Base-by-base conservation (phyloP, 1,140 invertebrate genomes). In the Cydia fagiglandana region DNA sequence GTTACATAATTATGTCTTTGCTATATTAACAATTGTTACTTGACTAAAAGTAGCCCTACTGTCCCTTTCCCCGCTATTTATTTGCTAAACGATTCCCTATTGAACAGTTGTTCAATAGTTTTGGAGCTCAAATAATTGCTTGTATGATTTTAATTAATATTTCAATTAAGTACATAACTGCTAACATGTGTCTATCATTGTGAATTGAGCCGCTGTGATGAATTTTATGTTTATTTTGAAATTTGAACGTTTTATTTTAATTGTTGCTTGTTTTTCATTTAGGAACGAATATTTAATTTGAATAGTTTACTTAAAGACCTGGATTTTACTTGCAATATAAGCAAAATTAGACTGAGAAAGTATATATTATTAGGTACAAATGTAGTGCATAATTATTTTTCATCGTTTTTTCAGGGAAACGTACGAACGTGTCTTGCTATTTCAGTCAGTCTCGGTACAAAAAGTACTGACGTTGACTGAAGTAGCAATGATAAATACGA, bases 41-140 rank as follows among this genome's bases (percentile, higher is more conserved):
- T 34, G 5, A 5, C 34, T 34, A 34, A 4, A 5, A 34, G 34
- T 6, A 34, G 34, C 4, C 66, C 66, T 70, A 41, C 66, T 70
- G 66, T 70, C 0, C 6, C n/a, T 68, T 17, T 70, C 30, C 6
- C n/a, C 34, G 2, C n/a, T 17, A 41, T 1, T 70, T 70, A 17
- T 70, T 70, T 70, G 38, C 66, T 70, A 70, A 70, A 38, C 34
- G 66, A 70, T 68, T 34, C 66, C 34, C 66, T 17, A 70, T 41
- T 20, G 66, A 70, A 15, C 66, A 41, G 66, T 41, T 70, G 66
- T 70, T 70, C 66, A 70, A 70, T 70, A 70, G 66, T 70, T 61
- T 70, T 17, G 66, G 30, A 70, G 15, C n/a, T 17, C 66, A n/a
- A 70, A 70, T 41, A 38, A 61, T 61, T 24, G 56, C 9, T 24